Base-by-base conservation (phyloP, 2,888 invertebrate species). In the Orthosia gracilis region DNA sequence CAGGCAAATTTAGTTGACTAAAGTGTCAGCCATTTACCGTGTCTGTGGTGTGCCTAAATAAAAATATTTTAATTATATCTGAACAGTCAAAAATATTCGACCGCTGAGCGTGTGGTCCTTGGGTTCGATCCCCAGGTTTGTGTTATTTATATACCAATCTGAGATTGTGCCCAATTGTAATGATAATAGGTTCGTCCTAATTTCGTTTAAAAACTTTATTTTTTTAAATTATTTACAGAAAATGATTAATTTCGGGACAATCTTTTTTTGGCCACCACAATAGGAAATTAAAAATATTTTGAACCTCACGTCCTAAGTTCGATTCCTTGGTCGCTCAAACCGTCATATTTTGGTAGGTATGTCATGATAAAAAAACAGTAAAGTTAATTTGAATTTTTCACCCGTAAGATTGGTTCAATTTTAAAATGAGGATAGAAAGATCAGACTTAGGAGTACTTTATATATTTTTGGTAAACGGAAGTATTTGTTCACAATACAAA, bases 391-490 rank as follows among this genome's bases (percentile, higher is more conserved):
- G 4, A 1, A 9, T 4, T 1, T 9, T 21, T 57, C 52, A 69
- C 50, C 64, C 69, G 62, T 85, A 78, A 86, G 1, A 49, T 86
- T 81, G 73, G 74, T 79, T 78, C 21, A 21, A 62, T 76, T 80
- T 79, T 11, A 62, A 55, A 65, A 31, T 31, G 9, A 72, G 13
- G 31, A 31, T 69, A 82, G 47, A n/a, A 50, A 52, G 0, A 55
- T 70, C 50, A 57, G 15, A 40, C 11, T 71, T 75, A 76, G 59
- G 76, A n/a, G 40, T 75, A 74, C n/a, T 9, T 40, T 54, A 45
- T 57, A 75, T 1, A 15, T 54, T 57, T 73, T 81, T 85, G 84
- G 82, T 76, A 71, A 78, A 69, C 80, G 77, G 85, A 84, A 85
- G 82, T 71, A 64, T 65, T 45, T n/a, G 1, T 15, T 15, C 13